Base-by-base conservation (phyloP, 2,888 invertebrate genomes). In the Trissolcus brochymenae region DNA sequence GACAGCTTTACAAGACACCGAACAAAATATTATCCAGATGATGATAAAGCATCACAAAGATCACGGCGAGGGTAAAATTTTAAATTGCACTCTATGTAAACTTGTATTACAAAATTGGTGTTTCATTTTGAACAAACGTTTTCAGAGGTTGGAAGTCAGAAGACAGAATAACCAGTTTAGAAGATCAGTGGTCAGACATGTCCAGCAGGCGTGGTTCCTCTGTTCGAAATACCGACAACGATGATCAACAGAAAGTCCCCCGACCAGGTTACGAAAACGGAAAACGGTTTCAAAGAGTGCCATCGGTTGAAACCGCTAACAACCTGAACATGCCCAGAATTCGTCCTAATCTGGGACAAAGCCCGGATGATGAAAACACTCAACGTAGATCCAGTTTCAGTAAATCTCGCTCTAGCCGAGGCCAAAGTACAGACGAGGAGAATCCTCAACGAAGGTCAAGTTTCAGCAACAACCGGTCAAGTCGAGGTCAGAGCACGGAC, bases 371-470 rank as follows among this genome's bases (percentile, higher is more conserved):
- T 0, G 25, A 21, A 21, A 1, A 25, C 25, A 6, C 2, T 25
- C 25, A 25, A 25, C 25, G 25, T 25, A 25, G 6, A 25, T 4
- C 25, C 4, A 6, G 25, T 25, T 25, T 25, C 4, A 25, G 25
- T 25, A 25, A 25, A 19, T 43, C 4, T 19, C 75, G 73, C 0
- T 60, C 70, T 17, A 76, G 40, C 49, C 79, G 82, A 46, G 82
- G 81, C 56, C 84, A 83, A 43, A 88, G 86, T 68, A 83, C 85
- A 35, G 88, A 88, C 59, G 86, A 86, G 6, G 84, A 87, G 1
- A 77, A 72, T 1, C 80, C 84, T 2, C 85, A 85, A 51, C 81
- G 84, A 13, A 82, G 77, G 68, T 80, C 83, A 6, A 81, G 81
- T 14, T 61, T 79, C 40, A 76, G 43, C 62, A 79, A 25, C 21